These are phyloP conservation scores for Drosophila prosaltans DNA, from an alignment of 1,140 invertebrate species.

Conservation along the genomic window DNA sequence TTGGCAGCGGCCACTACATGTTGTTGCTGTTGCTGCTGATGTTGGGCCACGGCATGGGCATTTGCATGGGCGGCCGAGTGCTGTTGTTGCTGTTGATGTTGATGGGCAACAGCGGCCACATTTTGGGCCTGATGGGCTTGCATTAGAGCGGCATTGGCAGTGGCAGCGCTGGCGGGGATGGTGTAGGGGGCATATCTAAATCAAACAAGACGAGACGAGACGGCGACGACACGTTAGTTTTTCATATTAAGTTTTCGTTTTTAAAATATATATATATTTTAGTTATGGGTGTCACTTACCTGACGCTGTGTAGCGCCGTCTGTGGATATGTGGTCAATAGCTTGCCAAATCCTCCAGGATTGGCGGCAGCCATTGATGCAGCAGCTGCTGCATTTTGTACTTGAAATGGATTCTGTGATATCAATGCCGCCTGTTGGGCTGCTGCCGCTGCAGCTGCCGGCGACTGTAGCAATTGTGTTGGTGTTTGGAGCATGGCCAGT, in stretches of 20 bases:
- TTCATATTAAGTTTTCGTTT: too few relatives aligned
- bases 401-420: constrained; percentile 82
- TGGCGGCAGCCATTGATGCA: constrained; percentile 80
- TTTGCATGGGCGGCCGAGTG: constrained; percentile 60
- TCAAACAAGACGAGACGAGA: neutral
- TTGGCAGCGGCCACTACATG: constrained; percentile 82
- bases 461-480: constrained; percentile 84
- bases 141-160: constrained; percentile 78
- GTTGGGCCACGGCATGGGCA: constrained; percentile 82
- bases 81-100: constrained; percentile 72
- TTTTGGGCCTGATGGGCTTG: constrained; percentile 83
- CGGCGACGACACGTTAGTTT: too few relatives aligned
- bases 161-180: constrained; percentile 81
- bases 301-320: constrained; percentile 79
- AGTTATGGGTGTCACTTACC: constrained; percentile 53
- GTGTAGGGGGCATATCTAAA: constrained; percentile 82
- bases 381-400: constrained; percentile 84
- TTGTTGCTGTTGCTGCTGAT: constrained; percentile 65
- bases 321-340: constrained; percentile 87
- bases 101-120: constrained; percentile 80
- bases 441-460: constrained; percentile 84
- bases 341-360: constrained; percentile 88
- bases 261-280: neutral
- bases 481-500: constrained; percentile 85
- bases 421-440: constrained; percentile 83